phyloP scores from a whole-genome alignment of 2,797 vertebrate species.

The Tangara arthus region DNA sequence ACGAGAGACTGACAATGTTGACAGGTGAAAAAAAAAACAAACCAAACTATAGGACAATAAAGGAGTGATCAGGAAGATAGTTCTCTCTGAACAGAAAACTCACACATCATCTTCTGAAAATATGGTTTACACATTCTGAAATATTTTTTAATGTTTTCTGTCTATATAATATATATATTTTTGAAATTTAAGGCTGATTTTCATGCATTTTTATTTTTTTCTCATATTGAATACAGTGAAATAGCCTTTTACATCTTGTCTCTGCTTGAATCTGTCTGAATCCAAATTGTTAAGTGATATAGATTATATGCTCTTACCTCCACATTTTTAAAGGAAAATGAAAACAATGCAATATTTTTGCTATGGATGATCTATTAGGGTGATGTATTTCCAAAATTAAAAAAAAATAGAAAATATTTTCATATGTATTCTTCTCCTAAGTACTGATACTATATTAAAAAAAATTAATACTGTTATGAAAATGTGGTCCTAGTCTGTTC shows the following conservation, averaged over 20 bases:
- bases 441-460: not conserved
- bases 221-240: not conserved
- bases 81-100: not conserved
- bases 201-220: not conserved
- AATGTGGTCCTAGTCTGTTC: not conserved
- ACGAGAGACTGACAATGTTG: not conserved
- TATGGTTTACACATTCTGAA: not conserved
- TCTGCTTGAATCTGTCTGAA: not conserved
- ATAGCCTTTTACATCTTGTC: not conserved
- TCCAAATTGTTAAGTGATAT: not conserved
- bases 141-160: not conserved
- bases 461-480: not conserved
- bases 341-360: not conserved
- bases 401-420: not conserved
- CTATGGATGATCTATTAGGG: rapidly evolving
- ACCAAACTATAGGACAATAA: not conserved
- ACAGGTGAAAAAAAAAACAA: not conserved
- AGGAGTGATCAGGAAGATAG: not conserved
- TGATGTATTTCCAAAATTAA: not conserved
- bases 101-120: not conserved
- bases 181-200: not conserved
- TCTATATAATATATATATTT: not conserved
- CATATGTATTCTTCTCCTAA: not conserved
- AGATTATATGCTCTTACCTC: not conserved
- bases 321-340: not conserved